These are phyloP conservation scores for Leptopilina drosophilae DNA, from an alignment of 2,888 invertebrate genomes.

Conservation along the genomic window DNA sequence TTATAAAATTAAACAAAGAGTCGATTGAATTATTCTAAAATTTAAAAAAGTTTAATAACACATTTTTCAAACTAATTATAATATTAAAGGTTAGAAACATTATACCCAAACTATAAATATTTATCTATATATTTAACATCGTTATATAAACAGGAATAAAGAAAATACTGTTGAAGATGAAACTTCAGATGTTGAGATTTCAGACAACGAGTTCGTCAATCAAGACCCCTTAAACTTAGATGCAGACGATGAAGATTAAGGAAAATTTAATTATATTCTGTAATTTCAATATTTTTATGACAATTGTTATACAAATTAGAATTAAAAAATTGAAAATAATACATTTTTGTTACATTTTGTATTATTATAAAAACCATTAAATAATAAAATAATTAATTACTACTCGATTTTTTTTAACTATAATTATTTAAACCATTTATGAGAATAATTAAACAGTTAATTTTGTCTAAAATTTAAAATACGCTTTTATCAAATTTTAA, in stretches of 20 bases:
- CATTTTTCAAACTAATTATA: neutral
- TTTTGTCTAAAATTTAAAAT: no score
- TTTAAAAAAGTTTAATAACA: neutral
- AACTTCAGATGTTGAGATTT: neutral
- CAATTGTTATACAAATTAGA: no score
- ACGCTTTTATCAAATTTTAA: no score
- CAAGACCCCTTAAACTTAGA: neutral
- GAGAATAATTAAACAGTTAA: no score
- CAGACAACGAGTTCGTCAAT: neutral
- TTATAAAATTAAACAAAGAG: neutral
- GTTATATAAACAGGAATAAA: neutral
- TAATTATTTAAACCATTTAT: no score
- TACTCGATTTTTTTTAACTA: no score
- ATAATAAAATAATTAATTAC: no score
- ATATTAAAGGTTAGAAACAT: neutral
- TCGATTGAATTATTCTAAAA: neutral
- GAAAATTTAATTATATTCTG: no score
- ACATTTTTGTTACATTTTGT: no score
- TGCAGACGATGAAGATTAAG: constrained; percentile 3
- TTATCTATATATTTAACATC: neutral
- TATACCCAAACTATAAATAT: neutral
- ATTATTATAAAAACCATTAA: no score
- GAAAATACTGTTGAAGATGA: constrained; percentile 7
- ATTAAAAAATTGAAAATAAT: no score
- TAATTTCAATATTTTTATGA: no score